Conservation (phyloP, 2,888 invertebrate species). For the Leucophenga maculata region DNA sequence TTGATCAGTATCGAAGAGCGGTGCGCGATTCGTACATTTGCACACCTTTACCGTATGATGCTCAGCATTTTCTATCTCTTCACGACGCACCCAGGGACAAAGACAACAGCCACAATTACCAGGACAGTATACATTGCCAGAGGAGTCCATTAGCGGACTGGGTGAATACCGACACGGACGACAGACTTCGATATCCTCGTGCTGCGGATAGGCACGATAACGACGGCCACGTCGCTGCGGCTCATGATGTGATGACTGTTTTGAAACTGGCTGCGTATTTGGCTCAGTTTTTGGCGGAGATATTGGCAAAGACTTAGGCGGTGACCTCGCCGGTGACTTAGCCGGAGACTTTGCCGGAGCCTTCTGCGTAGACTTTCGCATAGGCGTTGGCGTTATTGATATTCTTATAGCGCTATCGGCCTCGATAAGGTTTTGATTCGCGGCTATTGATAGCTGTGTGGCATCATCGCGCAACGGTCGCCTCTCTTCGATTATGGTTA, state of each 20-base stretch:
- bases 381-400: no score
- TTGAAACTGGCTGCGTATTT: not conserved
- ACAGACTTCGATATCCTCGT: conserved; percentile 60
- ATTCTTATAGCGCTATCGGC: no score
- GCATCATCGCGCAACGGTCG: no score
- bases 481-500: no score
- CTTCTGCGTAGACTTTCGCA: no score
- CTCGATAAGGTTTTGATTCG: no score
- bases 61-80: conserved; percentile 39
- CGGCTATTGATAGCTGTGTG: no score
- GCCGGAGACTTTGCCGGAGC: not conserved
- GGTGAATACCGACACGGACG: conserved; percentile 58
- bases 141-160: conserved; percentile 62
- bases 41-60: conserved; percentile 62
- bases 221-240: no score
- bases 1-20: conserved; percentile 49
- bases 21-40: conserved; percentile 57
- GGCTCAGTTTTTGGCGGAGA: not conserved
- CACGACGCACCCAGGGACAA: conserved; percentile 61
- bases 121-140: conserved; percentile 61
- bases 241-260: not conserved
- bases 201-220: conserved; percentile 60
- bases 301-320: not conserved
- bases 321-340: not conserved
- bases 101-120: conserved; percentile 66